These are phyloP conservation scores for Paedocypris sp. DNA, from an alignment of 2,113 vertebrate genomes.

Conservation along the genomic window DNA sequence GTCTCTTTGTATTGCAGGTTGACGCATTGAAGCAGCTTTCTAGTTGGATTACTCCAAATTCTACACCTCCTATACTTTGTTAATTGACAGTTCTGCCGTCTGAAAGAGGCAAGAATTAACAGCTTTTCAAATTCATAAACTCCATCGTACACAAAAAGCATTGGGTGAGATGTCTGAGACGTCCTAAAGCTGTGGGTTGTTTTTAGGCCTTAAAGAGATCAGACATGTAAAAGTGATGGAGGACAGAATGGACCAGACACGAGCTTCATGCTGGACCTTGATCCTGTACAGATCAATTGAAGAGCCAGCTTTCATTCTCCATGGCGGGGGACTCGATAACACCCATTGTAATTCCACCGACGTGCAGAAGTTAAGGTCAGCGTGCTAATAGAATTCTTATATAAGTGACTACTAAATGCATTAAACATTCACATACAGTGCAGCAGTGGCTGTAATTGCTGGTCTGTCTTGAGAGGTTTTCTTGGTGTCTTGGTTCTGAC, in stretches of 20 bases:
- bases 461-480: background rate
- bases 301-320: slow-evolving; percentile 1
- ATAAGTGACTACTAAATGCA: background rate
- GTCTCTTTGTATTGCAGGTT: background rate
- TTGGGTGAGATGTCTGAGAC: too few species aligned
- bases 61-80: too few species aligned
- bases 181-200: too few species aligned
- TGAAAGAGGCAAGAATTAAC: too few species aligned
- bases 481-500: background rate
- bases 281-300: background rate
- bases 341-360: background rate
- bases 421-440: background rate
- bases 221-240: too few species aligned
- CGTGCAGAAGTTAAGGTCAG: background rate
- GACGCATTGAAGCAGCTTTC: too few species aligned
- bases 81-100: too few species aligned
- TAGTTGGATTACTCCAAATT: too few species aligned
- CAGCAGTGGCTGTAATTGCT: background rate
- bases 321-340: background rate
- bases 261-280: background rate
- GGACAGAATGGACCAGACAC: too few species aligned
- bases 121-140: too few species aligned
- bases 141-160: too few species aligned
- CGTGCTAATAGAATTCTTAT: background rate
- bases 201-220: too few species aligned